Conservation (phyloP, 2,888 invertebrate genomes). For the Ichneumoninae sp. region DNA sequence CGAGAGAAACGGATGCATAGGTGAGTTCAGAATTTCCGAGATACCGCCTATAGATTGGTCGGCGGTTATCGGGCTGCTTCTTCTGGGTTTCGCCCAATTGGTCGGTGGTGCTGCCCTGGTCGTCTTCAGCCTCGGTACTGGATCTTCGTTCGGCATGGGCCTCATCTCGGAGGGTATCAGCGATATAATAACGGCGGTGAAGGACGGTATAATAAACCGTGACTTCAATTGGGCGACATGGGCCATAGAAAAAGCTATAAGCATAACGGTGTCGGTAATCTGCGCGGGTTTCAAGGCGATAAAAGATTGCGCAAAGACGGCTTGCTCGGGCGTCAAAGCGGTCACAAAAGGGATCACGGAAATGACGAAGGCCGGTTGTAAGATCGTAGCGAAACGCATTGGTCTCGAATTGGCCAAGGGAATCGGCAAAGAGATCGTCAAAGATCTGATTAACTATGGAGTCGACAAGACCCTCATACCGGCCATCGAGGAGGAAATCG, state of each 20-base stretch:
- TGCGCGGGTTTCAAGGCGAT: slow-evolving; percentile 31
- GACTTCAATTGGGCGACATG: slow-evolving; percentile 39
- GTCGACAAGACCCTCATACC: slow-evolving; percentile 27
- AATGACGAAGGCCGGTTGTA: slow-evolving; percentile 5
- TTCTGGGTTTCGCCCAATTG: slow-evolving; percentile 70
- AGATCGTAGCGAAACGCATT: slow-evolving; percentile 29
- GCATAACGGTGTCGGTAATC: slow-evolving; percentile 26
- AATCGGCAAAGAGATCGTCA: not conserved
- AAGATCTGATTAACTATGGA: slow-evolving; percentile 9
- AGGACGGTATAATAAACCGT: slow-evolving; percentile 69
- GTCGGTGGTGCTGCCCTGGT: slow-evolving; percentile 66
- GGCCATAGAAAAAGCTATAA: slow-evolving; percentile 48
- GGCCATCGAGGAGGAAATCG: slow-evolving; percentile 9
- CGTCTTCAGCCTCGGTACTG: slow-evolving; percentile 60
- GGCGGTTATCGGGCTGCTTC: slow-evolving; percentile 47
- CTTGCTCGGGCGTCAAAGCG: not conserved
- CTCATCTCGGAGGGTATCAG: slow-evolving; percentile 72
- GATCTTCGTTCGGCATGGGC: slow-evolving; percentile 65
- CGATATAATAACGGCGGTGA: slow-evolving; percentile 71
- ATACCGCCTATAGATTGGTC: slow-evolving; percentile 37
- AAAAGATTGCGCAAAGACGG: slow-evolving; percentile 14
- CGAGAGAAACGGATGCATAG: slow-evolving; percentile 29
- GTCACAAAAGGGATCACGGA: not conserved
- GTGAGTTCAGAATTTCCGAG: slow-evolving; percentile 6
- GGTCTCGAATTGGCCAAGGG: slow-evolving; percentile 30